phyloP scores from a whole-genome alignment of 2,113 vertebrate genomes.

The crab-eating macaque (Macaca fascicularis) region DNA sequence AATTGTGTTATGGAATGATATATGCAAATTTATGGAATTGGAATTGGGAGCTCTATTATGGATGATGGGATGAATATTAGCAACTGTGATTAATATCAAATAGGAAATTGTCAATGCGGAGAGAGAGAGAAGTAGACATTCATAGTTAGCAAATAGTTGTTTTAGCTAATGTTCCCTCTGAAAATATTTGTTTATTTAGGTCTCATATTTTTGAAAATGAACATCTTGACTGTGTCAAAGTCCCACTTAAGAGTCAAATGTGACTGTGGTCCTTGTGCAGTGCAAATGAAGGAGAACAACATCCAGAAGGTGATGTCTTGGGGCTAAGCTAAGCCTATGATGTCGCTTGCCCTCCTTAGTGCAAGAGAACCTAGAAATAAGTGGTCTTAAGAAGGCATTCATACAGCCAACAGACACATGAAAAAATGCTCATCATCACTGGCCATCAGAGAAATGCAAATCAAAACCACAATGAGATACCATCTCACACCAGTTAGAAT shows the following conservation, averaged over 20 bases:
- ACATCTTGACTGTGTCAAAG: background rate
- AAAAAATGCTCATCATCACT: no score
- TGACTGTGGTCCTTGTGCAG: background rate
- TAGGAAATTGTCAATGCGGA: background rate
- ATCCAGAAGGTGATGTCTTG: background rate
- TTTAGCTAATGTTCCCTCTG: background rate
- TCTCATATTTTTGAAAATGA: background rate
- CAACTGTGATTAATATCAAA: background rate
- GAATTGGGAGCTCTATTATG: background rate
- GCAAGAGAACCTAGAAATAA: background rate
- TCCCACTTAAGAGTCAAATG: background rate
- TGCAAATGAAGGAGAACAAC: background rate
- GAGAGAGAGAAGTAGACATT: background rate
- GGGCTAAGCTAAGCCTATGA: background rate
- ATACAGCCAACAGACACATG: no score
- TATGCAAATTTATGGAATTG: background rate
- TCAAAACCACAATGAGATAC: no score
- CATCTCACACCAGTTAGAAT: no score
- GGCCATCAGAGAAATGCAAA: no score
- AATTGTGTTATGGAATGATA: background rate
- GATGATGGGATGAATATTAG: background rate
- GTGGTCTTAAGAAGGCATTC: background rate
- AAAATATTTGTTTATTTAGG: slow-evolving; percentile 20
- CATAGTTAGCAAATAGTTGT: slow-evolving; percentile 29
- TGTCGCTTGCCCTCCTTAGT: background rate